These are phyloP conservation scores for Rhinophrynus dorsalis DNA, from an alignment of 2,797 vertebrate species.

Conservation along the genomic window DNA sequence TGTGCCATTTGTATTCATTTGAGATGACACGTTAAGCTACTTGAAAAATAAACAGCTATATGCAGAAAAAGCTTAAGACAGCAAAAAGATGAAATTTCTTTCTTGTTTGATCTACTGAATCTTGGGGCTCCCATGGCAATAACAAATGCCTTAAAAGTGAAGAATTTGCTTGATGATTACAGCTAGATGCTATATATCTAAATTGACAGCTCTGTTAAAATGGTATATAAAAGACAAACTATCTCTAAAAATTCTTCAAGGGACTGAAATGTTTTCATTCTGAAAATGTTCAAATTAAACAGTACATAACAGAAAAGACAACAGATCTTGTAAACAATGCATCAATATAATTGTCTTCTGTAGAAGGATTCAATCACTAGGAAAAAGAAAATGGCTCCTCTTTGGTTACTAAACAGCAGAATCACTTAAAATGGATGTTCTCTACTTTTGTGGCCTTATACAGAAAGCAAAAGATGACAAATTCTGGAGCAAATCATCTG, in stretches of 20 bases:
- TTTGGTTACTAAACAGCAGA: no score
- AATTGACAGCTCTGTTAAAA: constrained; percentile 12
- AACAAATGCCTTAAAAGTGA: constrained; percentile 18
- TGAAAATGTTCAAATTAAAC: neutral
- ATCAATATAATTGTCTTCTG: constrained; percentile 20
- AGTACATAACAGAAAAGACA: neutral
- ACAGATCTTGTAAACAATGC: constrained; percentile 2
- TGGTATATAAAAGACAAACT: neutral
- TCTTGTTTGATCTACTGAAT: constrained; percentile 8
- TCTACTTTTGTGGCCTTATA: no score
- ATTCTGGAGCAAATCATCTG: no score
- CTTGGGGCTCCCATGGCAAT: constrained; percentile 17
- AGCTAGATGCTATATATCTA: constrained; percentile 6
- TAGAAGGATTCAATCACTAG: constrained; percentile 6
- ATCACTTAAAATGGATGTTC: no score
- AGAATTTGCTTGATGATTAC: neutral
- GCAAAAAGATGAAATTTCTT: constrained; percentile 33
- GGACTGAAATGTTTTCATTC: constrained; percentile 19
- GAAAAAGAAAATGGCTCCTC: neutral
- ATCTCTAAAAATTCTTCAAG: constrained; percentile 11
- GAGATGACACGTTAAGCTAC: constrained; percentile 19
- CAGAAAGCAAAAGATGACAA: no score
- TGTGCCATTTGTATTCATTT: constrained; percentile 44
- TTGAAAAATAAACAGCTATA: constrained; percentile 40
- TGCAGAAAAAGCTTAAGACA: constrained; percentile 41